A percentile compares a stretch with the other conserved stretches of the same genome.
Conservation (phyloP, 2,888 invertebrate species). For the Plagodis pulveraria region DNA sequence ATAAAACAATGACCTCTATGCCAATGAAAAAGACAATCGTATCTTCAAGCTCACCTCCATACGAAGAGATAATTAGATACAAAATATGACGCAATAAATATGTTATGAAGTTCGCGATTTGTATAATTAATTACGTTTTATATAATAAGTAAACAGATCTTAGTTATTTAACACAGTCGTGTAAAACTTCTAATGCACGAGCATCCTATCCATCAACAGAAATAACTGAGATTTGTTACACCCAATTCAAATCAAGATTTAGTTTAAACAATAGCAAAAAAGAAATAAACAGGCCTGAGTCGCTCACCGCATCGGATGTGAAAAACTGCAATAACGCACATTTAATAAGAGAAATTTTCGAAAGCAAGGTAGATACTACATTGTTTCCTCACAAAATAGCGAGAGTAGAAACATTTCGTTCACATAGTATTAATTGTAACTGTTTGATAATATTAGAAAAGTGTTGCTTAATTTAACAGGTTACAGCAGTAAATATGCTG, state of each 20-base stretch:
- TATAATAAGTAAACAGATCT: too few relatives aligned
- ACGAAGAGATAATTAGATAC: constrained; percentile 49
- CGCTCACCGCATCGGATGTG: constrained; percentile 17
- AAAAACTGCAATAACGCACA: constrained; percentile 27
- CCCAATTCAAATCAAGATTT: constrained; percentile 2
- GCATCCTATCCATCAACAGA: not conserved
- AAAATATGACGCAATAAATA: constrained; percentile 33
- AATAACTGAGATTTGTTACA: constrained; percentile 1
- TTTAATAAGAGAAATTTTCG: constrained; percentile 38
- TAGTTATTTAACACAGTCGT: too few relatives aligned
- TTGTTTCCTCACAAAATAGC: constrained; percentile 26
- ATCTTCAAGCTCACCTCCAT: constrained; percentile 44
- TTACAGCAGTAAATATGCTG: not conserved
- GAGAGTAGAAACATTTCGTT: constrained; percentile 11
- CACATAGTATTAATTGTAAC: constrained; percentile 4
- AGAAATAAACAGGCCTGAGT: constrained; percentile 5
- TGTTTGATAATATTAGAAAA: constrained; percentile 4
- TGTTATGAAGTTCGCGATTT: constrained; percentile 18
- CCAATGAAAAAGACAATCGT: constrained; percentile 51
- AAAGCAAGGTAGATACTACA: constrained; percentile 25
- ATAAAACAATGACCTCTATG: constrained; percentile 53
- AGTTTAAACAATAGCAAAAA: constrained; percentile 4
- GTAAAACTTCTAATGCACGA: not conserved
- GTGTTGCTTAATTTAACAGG: constrained; percentile 13
- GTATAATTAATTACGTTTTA: constrained; percentile 3